These are phyloP conservation scores for Phymastichus coffea DNA, from an alignment of 1,140 invertebrate species.

Conservation along the genomic window DNA sequence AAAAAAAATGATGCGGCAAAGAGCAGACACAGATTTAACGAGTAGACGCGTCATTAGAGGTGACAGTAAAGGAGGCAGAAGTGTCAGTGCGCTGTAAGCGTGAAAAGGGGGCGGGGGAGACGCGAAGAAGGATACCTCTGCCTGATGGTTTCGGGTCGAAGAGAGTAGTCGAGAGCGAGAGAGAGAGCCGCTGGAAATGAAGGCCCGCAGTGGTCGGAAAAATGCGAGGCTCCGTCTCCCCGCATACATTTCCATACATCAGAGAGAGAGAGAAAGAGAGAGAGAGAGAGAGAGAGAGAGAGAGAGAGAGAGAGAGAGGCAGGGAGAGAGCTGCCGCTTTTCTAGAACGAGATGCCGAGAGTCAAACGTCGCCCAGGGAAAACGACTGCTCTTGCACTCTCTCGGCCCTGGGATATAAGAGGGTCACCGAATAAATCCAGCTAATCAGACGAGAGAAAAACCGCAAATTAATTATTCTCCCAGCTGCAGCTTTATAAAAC, in stretches of 20 bases:
- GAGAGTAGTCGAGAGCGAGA: constrained; percentile 1
- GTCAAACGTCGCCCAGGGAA: constrained; percentile 5
- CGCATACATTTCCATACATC: constrained; percentile 59
- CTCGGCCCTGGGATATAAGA: constrained; percentile 44
- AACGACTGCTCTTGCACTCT: too few relatives aligned
- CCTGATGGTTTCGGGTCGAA: constrained; percentile 28
- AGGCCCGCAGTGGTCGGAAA: constrained; percentile 52
- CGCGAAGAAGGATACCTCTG: constrained; percentile 2
- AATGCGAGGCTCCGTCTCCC: constrained; percentile 53
- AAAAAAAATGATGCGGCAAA: constrained; percentile 33
- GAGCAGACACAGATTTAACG: constrained; percentile 51
- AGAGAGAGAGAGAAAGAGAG: constrained; percentile 38
- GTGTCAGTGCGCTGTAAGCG: too few relatives aligned
- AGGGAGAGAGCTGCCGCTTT: too few relatives aligned
- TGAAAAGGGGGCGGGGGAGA: neutral
- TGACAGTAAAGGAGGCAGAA: constrained; percentile 11
- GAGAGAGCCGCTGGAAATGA: constrained; percentile 46
- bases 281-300: neutral
- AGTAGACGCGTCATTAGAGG: constrained; percentile 49
- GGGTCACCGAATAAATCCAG: constrained; percentile 55
- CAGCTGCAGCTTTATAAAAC: constrained; percentile 43
- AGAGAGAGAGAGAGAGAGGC: constrained; percentile 22
- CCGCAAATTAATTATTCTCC: constrained; percentile 55
- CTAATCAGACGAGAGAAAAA: constrained; percentile 58
- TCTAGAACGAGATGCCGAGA: constrained; percentile 21